Percentiles rank a stretch among this genome's conserved stretches.
These are phyloP conservation scores for Helobdella robusta DNA, from an alignment of 2,888 invertebrate genomes.

Conservation along the genomic window DNA sequence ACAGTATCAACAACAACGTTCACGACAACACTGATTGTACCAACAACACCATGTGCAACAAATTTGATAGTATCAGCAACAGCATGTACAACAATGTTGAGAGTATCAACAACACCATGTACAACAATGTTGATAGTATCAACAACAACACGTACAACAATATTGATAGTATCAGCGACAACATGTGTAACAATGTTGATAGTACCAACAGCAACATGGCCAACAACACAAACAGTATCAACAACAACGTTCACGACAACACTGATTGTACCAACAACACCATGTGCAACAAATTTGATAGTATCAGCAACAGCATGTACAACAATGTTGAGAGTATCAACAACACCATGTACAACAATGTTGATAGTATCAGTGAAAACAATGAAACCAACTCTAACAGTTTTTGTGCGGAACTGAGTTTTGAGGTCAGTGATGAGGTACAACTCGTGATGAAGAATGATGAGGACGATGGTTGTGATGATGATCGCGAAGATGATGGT, in stretches of 20 bases:
- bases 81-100: not conserved
- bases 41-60: not conserved
- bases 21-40: not conserved
- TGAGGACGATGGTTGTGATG: no score
- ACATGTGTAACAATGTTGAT: not conserved
- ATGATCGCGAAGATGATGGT: no score
- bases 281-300: not conserved
- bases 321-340: no score
- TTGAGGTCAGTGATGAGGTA: no score
- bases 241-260: not conserved
- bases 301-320: no score
- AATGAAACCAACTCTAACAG: no score
- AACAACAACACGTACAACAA: not conserved
- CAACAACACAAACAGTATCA: not conserved
- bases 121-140: not conserved
- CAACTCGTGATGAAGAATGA: no score
- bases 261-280: not conserved
- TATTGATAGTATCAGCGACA: not conserved
- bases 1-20: not conserved
- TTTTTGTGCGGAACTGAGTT: no score
- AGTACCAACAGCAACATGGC: not conserved
- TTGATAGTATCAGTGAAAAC: not conserved
- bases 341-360: not conserved
- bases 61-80: not conserved
- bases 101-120: not conserved